Conservation (phyloP, 2,888 invertebrate species). For the Cotesia congregata region DNA sequence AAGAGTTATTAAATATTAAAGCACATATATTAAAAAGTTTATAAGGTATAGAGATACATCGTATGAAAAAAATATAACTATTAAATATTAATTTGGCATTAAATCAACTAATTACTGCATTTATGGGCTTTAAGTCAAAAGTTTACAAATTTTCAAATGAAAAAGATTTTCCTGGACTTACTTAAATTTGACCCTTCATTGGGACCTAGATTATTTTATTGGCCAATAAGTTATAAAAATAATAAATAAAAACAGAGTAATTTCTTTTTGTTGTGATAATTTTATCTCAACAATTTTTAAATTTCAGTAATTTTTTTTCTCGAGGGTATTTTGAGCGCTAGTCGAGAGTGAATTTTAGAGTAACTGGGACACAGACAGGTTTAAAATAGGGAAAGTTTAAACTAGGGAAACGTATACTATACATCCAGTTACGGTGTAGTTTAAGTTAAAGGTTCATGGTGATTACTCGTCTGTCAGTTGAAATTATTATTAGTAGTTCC, state of each 20-base stretch:
- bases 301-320: neutral
- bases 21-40: neutral
- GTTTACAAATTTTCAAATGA: neutral
- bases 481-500: neutral
- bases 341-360: slow-evolving; percentile 35
- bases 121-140: slow-evolving; percentile 25
- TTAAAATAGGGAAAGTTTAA: slow-evolving; percentile 50
- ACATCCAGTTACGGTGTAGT: neutral
- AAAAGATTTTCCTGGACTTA: neutral
- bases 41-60: slow-evolving; percentile 3
- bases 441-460: neutral
- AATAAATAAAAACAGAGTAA: neutral
- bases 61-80: slow-evolving; percentile 10
- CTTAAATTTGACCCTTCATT: neutral
- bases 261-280: slow-evolving; percentile 29
- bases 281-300: slow-evolving; percentile 32
- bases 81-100: slow-evolving; percentile 36
- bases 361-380: slow-evolving; percentile 47
- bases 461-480: neutral
- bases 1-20: neutral
- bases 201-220: too few relatives aligned
- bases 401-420: slow-evolving; percentile 38
- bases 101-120: slow-evolving; percentile 43
- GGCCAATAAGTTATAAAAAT: too few relatives aligned
- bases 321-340: slow-evolving; percentile 45